phyloP scores from a whole-genome alignment of 2,888 invertebrate genomes.

The Hypomecis atomaria region DNA sequence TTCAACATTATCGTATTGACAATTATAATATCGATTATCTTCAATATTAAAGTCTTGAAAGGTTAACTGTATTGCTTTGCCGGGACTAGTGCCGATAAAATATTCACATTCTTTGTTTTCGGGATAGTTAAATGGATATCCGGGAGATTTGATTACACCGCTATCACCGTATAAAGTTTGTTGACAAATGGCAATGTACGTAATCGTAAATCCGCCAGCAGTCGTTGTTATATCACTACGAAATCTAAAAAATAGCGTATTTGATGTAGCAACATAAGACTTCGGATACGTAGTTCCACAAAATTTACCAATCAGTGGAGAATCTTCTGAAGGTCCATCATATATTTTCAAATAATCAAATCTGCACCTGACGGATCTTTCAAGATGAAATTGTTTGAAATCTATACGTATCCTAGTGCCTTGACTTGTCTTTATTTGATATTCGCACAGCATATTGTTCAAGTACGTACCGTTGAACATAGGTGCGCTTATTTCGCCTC shows the following conservation, averaged over 20 bases:
- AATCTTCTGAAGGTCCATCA: slow-evolving; percentile 86
- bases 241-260: slow-evolving; percentile 81
- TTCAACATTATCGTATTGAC: slow-evolving; percentile 78
- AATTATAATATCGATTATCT: slow-evolving; percentile 63
- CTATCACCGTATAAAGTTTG: slow-evolving; percentile 78
- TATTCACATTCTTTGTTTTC: slow-evolving; percentile 87
- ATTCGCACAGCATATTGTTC: slow-evolving; percentile 89
- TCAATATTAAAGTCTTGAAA: slow-evolving; percentile 89
- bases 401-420: slow-evolving; percentile 87
- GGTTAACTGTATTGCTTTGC: slow-evolving; percentile 87
- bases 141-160: slow-evolving; percentile 89
- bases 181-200: slow-evolving; percentile 68
- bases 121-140: slow-evolving; percentile 89
- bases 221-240: slow-evolving; percentile 65
- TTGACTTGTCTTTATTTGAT: slow-evolving; percentile 88
- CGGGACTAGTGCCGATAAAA: slow-evolving; percentile 86
- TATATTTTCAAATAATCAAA: slow-evolving; percentile 87
- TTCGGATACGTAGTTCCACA: slow-evolving; percentile 89
- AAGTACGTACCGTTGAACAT: slow-evolving; percentile 82
- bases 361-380: slow-evolving; percentile 83
- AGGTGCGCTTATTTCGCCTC: slow-evolving; percentile 88
- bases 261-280: slow-evolving; percentile 85
- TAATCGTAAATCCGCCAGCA: slow-evolving; percentile 65
- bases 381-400: slow-evolving; percentile 88
- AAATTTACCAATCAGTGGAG: slow-evolving; percentile 88